These are phyloP conservation scores for Agonopterix alstromeriana DNA, from an alignment of 2,888 invertebrate genomes.

Conservation along the genomic window DNA sequence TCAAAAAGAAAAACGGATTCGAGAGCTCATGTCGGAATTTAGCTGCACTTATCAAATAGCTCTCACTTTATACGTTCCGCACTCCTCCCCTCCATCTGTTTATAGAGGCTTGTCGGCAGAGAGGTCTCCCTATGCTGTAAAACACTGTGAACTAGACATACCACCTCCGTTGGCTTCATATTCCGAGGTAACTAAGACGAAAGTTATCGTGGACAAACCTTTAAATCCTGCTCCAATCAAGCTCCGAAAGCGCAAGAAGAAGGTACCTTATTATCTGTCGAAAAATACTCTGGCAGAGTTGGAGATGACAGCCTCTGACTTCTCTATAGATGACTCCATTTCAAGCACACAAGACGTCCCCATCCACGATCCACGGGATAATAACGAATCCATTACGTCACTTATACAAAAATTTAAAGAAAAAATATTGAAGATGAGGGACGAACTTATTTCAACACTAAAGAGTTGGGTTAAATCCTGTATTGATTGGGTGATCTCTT, in stretches of 20 bases:
- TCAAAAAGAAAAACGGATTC: constrained; percentile 1
- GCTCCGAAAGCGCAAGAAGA: no score
- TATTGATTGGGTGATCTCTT: not conserved
- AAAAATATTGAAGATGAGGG: not conserved
- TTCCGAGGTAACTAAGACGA: not conserved
- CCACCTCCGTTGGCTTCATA: not conserved
- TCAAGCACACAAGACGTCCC: no score
- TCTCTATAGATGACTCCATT: no score
- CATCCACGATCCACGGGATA: no score
- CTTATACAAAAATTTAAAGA: not conserved
- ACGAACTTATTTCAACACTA: not conserved
- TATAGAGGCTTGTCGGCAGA: not conserved
- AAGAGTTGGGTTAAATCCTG: not conserved
- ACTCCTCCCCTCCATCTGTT: not conserved
- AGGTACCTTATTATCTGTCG: no score
- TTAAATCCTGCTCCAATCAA: no score
- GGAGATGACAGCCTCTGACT: no score
- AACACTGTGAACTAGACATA: not conserved
- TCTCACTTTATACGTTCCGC: not conserved
- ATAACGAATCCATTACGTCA: not conserved
- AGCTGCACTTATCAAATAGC: constrained; percentile 1
- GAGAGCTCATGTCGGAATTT: not conserved
- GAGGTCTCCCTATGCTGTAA: not conserved
- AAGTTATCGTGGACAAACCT: not conserved
- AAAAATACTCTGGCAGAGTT: no score